Conservation (phyloP, 2,113 vertebrate species). For the Channa maculata region DNA sequence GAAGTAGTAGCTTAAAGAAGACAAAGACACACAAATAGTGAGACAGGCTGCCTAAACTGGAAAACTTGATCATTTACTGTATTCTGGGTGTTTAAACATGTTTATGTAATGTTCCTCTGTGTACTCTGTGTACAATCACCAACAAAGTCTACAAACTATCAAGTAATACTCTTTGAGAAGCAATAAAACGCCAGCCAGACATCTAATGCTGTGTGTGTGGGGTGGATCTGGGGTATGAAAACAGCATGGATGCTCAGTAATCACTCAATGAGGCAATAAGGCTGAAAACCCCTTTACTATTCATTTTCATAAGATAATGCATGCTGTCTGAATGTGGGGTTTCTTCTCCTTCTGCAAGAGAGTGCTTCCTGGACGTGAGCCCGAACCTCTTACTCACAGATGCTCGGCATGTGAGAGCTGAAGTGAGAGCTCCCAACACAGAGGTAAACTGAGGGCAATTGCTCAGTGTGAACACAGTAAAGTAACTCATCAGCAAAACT, state of each 20-base stretch:
- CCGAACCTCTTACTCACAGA: constrained; percentile 65
- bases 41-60: too few relatives aligned
- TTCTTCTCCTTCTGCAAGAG: constrained; percentile 27
- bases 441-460: constrained; percentile 73
- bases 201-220: constrained; percentile 1
- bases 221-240: constrained; percentile 31
- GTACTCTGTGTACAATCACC: not conserved
- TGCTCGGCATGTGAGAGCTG: constrained; percentile 58
- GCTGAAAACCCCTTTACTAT: constrained; percentile 27
- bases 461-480: constrained; percentile 68
- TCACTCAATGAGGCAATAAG: constrained; percentile 30
- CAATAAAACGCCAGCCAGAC: constrained; percentile 19
- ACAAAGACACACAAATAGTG: too few relatives aligned
- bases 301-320: constrained; percentile 48
- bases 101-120: not conserved
- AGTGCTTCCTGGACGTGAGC: constrained; percentile 56
- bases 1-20: too few relatives aligned
- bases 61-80: not conserved
- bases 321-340: constrained; percentile 26
- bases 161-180: constrained; percentile 16
- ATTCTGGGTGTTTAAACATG: not conserved
- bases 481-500: constrained; percentile 77
- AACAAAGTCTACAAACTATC: constrained; percentile 16
- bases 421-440: constrained; percentile 53
- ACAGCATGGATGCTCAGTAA: constrained; percentile 37